These are phyloP conservation scores for Mamestra configurata DNA, from an alignment of 1,140 invertebrate species.

Conservation along the genomic window DNA sequence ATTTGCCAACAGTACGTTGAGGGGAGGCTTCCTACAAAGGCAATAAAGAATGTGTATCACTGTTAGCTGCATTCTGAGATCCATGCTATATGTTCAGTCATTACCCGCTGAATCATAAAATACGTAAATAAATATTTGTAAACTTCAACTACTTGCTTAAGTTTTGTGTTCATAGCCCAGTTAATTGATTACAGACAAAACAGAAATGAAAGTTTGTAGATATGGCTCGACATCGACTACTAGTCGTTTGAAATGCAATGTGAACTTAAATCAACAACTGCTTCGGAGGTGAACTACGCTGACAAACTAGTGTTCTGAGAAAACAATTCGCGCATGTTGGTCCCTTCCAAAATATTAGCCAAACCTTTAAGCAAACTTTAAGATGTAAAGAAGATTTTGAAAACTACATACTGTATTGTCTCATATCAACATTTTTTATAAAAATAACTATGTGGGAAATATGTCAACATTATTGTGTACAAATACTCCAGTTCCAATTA, in stretches of 20 bases:
- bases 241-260: constrained; percentile 79
- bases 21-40: constrained; percentile 58
- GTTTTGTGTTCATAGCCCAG: constrained; percentile 83
- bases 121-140: constrained; percentile 82
- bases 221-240: constrained; percentile 74
- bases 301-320: constrained; percentile 65
- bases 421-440: constrained; percentile 85
- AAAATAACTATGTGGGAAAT: constrained; percentile 87
- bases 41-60: constrained; percentile 72
- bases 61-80: constrained; percentile 87
- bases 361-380: constrained; percentile 77
- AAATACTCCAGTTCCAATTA: constrained; percentile 86
- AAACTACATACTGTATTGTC: constrained; percentile 86
- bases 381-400: constrained; percentile 77
- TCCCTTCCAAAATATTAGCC: constrained; percentile 85
- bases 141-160: constrained; percentile 74
- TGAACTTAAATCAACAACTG: constrained; percentile 64
- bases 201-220: constrained; percentile 63
- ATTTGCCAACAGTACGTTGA: constrained; percentile 50
- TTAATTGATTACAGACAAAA: constrained; percentile 70
- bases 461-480: constrained; percentile 81
- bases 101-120: constrained; percentile 81
- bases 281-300: constrained; percentile 65
- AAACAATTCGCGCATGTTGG: constrained; percentile 80
- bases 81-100: constrained; percentile 85